Base-by-base conservation (phyloP, 1,140 invertebrate species). In the Matsumurasca onukii region DNA sequence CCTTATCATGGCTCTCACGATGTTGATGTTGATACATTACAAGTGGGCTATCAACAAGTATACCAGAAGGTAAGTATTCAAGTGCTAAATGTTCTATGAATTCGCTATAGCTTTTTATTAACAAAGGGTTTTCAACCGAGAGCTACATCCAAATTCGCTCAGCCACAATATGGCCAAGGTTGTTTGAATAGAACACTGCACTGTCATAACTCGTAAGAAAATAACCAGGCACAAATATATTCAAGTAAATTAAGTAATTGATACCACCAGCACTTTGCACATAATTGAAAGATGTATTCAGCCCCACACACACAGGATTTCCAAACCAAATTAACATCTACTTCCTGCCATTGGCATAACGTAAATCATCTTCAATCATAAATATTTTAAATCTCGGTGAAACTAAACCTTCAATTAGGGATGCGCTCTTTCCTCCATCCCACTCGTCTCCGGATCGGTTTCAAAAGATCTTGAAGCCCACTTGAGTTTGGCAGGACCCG, bases 391-490 rank as follows among this genome's bases (percentile, higher is more conserved):
- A 22, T 59, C 25, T 59, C 55, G 22, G 55, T 59, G 30, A 59
- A 59, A 27, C 55, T 59, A n/a, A 59, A 59, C 55, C 55, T 27
- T 59, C 55, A 59, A 59, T 59, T 59, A 59, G 55, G 24, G 30
- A 59, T 27, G 25, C 30, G 55, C 24, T 59, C 55, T 25, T 27
- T 59, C 30, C 55, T 24, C 55, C 13, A 59, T 13, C 55, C 55
- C 55, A 59, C 55, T 9, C 55, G 5, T 13, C 2, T 24, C 22
- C 15, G 30, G 30, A 59, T 27, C 22, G 22, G 24, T 27, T n/a
- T 13, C 25, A 9, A 52, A 12, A 5, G 15, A 24, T 59, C 25
- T 59, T 9, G 22, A 59, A 59, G 30, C 55, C 55, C 22, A 25
- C 55, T 25, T 29, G 55, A 5, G 5, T 5, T 17, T 39, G 17